phyloP scores from a whole-genome alignment of 2,797 vertebrate species.

The Cynodonichthys magdalenae region DNA sequence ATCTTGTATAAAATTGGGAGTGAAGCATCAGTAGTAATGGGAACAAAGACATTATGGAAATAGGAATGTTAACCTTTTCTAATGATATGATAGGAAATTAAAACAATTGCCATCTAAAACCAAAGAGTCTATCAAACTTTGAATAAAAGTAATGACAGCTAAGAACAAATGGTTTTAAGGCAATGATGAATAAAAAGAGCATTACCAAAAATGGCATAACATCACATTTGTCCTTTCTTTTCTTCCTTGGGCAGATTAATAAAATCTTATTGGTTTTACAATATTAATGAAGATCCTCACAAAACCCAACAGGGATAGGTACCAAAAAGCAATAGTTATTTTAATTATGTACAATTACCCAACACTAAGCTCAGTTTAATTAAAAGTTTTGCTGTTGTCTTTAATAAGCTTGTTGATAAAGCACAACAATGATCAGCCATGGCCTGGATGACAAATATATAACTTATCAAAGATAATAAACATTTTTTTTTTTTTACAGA shows the following conservation, averaged over 20 bases:
- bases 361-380: conserved; percentile 58
- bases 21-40: too few species aligned
- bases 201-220: not conserved
- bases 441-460: not conserved
- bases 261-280: conserved; percentile 19
- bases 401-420: conserved; percentile 50
- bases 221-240: conserved; percentile 6
- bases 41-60: too few species aligned
- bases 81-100: too few species aligned
- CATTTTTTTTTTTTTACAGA: not conserved
- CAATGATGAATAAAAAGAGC: not conserved
- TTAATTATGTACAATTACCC: conserved; percentile 51
- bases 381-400: conserved; percentile 45
- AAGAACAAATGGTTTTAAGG: too few species aligned
- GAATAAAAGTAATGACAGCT: not conserved
- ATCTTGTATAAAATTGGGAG: too few species aligned
- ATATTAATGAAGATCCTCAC: conserved; percentile 15
- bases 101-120: too few species aligned
- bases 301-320: conserved; percentile 18
- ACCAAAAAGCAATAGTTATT: conserved; percentile 40
- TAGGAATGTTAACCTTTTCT: too few species aligned
- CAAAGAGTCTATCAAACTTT: too few species aligned
- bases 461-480: not conserved
- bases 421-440: conserved; percentile 23
- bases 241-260: not conserved